phyloP scores from a whole-genome alignment of 2,797 vertebrate species.

The Hypotaenidia okinawae region DNA sequence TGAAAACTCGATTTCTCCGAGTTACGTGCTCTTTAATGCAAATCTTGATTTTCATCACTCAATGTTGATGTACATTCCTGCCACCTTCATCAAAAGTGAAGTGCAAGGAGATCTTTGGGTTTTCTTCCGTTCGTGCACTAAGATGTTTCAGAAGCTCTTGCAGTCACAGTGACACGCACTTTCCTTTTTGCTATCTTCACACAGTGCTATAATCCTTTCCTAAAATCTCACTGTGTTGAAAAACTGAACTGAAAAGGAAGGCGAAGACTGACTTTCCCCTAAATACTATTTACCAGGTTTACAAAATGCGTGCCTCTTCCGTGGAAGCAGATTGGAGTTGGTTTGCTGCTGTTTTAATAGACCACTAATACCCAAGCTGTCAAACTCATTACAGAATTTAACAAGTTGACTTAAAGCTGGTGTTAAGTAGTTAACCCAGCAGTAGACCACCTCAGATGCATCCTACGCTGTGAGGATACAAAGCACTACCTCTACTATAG shows the following conservation, averaged over 20 bases:
- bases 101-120: neutral
- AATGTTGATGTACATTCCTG: neutral
- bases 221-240: slow-evolving; percentile 60
- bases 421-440: neutral
- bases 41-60: neutral
- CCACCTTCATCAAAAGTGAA: neutral
- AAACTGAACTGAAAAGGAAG: slow-evolving; percentile 45
- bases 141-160: neutral
- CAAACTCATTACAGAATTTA: neutral
- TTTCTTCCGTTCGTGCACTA: neutral
- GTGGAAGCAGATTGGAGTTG: neutral
- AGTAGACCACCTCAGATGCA: neutral
- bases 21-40: neutral
- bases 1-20: neutral
- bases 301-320: neutral
- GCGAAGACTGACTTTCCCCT: slow-evolving; percentile 42
- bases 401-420: neutral
- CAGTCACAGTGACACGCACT: slow-evolving; percentile 23
- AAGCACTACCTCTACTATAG: neutral
- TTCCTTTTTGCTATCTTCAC: slow-evolving; percentile 49
- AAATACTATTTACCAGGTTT: slow-evolving; percentile 34
- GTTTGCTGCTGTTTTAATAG: neutral
- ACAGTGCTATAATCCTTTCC: slow-evolving; percentile 45
- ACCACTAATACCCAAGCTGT: neutral
- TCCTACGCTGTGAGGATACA: neutral